Base-by-base conservation (phyloP, 2,113 vertebrate genomes). In the Toxotes jaculatrix region DNA sequence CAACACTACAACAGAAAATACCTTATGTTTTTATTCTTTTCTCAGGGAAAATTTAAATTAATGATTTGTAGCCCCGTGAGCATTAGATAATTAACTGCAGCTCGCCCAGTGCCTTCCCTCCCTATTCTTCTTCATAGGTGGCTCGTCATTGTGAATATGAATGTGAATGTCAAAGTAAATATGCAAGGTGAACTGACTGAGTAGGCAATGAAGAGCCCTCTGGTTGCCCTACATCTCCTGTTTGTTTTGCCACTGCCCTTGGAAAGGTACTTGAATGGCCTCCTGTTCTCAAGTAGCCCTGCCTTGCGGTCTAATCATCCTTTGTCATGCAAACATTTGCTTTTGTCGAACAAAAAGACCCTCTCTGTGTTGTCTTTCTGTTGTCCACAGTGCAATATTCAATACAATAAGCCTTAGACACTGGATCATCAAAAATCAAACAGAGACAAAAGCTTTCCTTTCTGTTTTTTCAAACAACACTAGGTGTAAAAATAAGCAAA, bases 301-400 rank as follows among this genome's bases (percentile, higher is more conserved):
- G 67, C 68, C 79, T 75, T 61, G 53, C 67, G 0, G 16, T 67
- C 65, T 84, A 91, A 91, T 92, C 86, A 80, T 80, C 90, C 90
- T 92, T 93, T 91, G 77, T 92, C 83, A 93, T 86, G 87, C 84
- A 91, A 91, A 93, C 84, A 68, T 87, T 90, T 85, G 75, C 74
- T 83, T 82, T 87, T 64, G 76, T 82, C 72, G 40, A 71, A 87
- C 80, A 87, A 89, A 87, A 72, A 70, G 0, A 42, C 51, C 40
- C 76, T 63, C 51, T 77, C 53, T 57, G 68, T 49, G 11, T 40
- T 80, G 47, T 76, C 61, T 45, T 65, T 34, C 49, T 74, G 68
- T 68, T 73, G 77, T 74, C 36, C 19, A 4, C 9, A 12, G 36
- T 38, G 3, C 38, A 69, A 83, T 74, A 71, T 77, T 75, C 38